A percentile compares a stretch with the other conserved stretches of the same genome.
phyloP scores from a whole-genome alignment of 2,113 vertebrate species.

The Poeciliopsis occidentalis region DNA sequence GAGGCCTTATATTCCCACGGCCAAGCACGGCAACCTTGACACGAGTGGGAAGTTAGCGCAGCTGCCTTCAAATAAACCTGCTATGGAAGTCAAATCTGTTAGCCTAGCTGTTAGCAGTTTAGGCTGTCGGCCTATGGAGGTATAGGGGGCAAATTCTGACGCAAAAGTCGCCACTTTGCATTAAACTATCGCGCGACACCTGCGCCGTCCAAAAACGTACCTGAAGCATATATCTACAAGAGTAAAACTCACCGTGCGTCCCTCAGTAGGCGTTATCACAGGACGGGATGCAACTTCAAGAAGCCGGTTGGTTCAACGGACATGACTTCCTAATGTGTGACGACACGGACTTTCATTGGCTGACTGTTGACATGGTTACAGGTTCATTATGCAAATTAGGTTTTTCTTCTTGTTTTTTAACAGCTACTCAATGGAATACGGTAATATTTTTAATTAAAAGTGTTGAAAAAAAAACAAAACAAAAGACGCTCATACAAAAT shows the following conservation, averaged over 20 bases:
- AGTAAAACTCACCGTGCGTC: slow-evolving; percentile 53
- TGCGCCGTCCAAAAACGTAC: accelerated
- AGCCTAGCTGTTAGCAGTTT: slow-evolving; percentile 59
- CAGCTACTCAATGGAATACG: background rate
- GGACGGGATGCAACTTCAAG: slow-evolving; percentile 47
- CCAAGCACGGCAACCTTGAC: slow-evolving; percentile 50
- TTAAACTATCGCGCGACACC: background rate
- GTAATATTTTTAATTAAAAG: background rate
- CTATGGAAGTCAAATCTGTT: slow-evolving; percentile 40
- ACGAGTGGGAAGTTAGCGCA: slow-evolving; percentile 22
- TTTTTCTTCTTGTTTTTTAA: background rate
- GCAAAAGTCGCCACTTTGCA: background rate
- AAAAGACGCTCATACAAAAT: background rate
- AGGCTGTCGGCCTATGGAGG: slow-evolving; percentile 30
- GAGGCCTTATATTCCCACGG: background rate
- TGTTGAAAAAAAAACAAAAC: background rate
- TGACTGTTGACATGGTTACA: slow-evolving; percentile 23
- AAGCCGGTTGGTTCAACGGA: slow-evolving; percentile 58
- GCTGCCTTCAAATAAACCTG: slow-evolving; percentile 10
- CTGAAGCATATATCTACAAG: accelerated
- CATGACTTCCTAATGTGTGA: slow-evolving; percentile 61
- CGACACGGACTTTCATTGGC: slow-evolving; percentile 15
- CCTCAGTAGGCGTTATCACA: slow-evolving; percentile 47
- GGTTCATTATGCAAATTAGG: background rate
- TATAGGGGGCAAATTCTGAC: background rate